Conservation (phyloP, 2,113 vertebrate species). For the Zosterops pallidus region DNA sequence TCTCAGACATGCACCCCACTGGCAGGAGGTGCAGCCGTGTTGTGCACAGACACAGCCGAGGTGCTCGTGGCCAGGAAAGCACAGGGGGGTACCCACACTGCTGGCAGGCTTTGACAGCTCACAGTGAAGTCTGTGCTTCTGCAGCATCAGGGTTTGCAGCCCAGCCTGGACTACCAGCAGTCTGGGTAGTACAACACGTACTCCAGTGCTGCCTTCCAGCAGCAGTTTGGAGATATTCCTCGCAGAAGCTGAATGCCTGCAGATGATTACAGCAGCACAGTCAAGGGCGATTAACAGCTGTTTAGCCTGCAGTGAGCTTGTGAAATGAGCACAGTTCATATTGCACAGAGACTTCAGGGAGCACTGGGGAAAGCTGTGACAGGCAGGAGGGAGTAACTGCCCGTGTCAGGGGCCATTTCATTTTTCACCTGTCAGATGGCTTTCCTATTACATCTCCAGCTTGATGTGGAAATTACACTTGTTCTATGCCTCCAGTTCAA, state of each 20-base stretch:
- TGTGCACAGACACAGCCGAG: fast-evolving
- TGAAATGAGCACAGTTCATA: neutral
- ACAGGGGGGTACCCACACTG: no score
- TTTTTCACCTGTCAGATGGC: conserved; percentile 36
- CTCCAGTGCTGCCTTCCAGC: neutral
- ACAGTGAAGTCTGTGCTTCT: neutral
- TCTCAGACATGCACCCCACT: fast-evolving
- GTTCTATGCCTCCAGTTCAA: neutral
- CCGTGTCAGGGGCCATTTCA: neutral
- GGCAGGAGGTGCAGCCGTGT: fast-evolving
- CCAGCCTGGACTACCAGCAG: neutral
- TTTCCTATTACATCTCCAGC: conserved; percentile 24
- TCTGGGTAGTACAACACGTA: fast-evolving
- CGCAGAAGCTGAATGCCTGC: neutral
- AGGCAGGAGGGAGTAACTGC: conserved; percentile 1
- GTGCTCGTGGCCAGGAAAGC: fast-evolving
- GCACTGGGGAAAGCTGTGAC: neutral
- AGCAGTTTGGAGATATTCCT: neutral
- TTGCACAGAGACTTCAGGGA: neutral
- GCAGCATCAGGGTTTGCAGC: neutral
- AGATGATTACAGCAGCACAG: neutral
- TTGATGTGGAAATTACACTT: neutral
- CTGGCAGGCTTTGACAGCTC: neutral
- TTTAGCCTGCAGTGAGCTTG: neutral
- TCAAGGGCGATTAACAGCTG: neutral